Base-by-base conservation (phyloP, 30 jellyfish, hydroid and myxozoan species). In the Calvadosia cruxmelitensis region DNA sequence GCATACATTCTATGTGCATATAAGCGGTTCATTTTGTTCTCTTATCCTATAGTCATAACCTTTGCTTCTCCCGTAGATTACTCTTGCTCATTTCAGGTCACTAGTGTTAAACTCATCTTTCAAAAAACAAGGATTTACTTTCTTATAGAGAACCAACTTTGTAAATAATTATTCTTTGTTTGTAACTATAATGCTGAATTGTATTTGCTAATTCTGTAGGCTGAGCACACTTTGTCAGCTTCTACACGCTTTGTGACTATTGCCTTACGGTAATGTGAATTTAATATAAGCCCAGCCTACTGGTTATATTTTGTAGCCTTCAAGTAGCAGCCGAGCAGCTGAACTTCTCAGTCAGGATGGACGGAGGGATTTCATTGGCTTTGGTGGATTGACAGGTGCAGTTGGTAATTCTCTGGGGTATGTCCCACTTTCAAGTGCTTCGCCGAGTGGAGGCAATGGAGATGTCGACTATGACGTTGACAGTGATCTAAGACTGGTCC, bases 311-410 rank as follows among this genome's bases (percentile, higher is more conserved):
- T 29, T 34, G 25, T 57, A 85, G 96, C 96, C 96, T 0, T 78
- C 96, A 48, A 85, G 92, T 30, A 85, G 96, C 34, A 78, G 96
- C 67, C 73, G 93, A 34, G 96, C 96, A 29, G 94, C 96, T 5
- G 91, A 85, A 57, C 49, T 67, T 71, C 65, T 85, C 29, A 66
- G 72, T 3, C 93, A 85, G 50, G 96, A 79, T 31, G 93, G 93
- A 3, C 66, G 53, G 32, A 49, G 78, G 20, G 93, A 84, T 0
- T 85, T 85, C 52, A 68, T 78, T 62, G 93, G 93, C 50, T 85
- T 85, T 74, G 83, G 94, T 13, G 90, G 91, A 0, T 67, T 85
- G 1, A 65, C 82, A 36, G 83, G 70, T 66, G 63, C 83, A 5
- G 70, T 64, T 34, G 96, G 96, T 15, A 85, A 85, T 70, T 65